Percentiles rank a stretch among this genome's conserved stretches.
Evolutionary conservation across 1,140 invertebrate genomes (phyloP).

Genomic region (Trachymyrmex septentrionalis): DNA sequence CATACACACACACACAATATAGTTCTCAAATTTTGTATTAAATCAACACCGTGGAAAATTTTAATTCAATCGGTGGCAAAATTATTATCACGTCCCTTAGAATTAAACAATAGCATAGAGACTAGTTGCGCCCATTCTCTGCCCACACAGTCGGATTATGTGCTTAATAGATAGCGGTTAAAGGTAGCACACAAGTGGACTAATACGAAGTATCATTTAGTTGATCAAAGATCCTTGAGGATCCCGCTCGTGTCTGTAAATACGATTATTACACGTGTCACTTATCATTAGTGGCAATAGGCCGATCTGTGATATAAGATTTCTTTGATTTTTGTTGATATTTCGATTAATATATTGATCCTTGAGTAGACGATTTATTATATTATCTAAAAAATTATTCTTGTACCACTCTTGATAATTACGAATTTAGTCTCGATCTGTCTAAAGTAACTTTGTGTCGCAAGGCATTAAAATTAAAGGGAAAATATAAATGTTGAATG

Average conservation of each 20-base stretch:
- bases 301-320: background rate
- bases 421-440: background rate
- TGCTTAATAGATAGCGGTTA: slow-evolving; percentile 68
- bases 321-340: background rate
- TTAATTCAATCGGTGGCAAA: background rate
- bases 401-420: background rate
- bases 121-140: slow-evolving; percentile 50
- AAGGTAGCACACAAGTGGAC: slow-evolving; percentile 69
- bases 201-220: slow-evolving; percentile 71
- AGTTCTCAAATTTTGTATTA: background rate
- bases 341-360: too few species aligned
- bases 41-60: background rate
- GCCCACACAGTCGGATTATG: slow-evolving; percentile 65
- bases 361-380: too few species aligned
- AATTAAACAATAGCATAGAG: slow-evolving; percentile 38
- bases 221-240: slow-evolving; percentile 72
- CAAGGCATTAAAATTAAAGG: background rate
- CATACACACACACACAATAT: background rate
- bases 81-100: background rate
- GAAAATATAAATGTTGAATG: background rate
- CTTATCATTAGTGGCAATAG: background rate
- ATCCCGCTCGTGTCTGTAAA: slow-evolving; percentile 59
- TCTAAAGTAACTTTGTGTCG: background rate
- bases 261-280: slow-evolving; percentile 63
- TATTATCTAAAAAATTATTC: background rate